phyloP scores from a whole-genome alignment of 1,140 invertebrate genomes.

The Atta colombica region DNA sequence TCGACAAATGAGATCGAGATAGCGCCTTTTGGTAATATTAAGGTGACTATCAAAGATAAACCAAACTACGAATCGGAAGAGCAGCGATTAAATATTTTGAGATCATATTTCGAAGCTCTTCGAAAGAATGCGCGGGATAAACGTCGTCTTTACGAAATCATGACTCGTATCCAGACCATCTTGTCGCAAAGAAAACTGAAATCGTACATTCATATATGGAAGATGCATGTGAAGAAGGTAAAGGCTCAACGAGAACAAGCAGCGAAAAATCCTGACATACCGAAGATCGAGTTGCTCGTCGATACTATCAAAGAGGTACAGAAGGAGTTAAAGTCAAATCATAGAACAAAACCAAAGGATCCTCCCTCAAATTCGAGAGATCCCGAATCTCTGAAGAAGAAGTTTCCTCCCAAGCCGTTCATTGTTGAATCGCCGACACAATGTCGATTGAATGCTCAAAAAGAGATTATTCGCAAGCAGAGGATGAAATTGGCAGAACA shows the following conservation, averaged over 20 bases:
- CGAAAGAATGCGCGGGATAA: conserved; percentile 66
- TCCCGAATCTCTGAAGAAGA: not conserved
- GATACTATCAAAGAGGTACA: conserved; percentile 80
- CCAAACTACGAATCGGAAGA: conserved; percentile 65
- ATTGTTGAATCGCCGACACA: conserved; percentile 71
- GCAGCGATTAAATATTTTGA: conserved; percentile 66
- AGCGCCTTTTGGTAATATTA: conserved; percentile 73
- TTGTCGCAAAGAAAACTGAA: conserved; percentile 48
- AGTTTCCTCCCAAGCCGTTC: not conserved
- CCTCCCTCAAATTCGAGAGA: conserved; percentile 13
- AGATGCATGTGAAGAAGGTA: conserved; percentile 15
- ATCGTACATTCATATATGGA: conserved; percentile 78
- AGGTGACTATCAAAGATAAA: conserved; percentile 83
- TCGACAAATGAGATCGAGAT: conserved; percentile 9
- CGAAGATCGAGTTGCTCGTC: conserved; percentile 82
- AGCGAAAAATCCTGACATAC: conserved; percentile 73
- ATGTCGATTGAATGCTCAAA: conserved; percentile 79
- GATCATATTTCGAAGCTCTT: conserved; percentile 71
- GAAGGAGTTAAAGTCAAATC: conserved; percentile 70
- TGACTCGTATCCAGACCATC: conserved; percentile 70
- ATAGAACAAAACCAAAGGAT: conserved; percentile 54
- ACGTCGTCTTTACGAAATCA: conserved; percentile 72
- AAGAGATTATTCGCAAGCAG: conserved; percentile 83
- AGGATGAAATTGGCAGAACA: conserved; percentile 80
- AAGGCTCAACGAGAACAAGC: conserved; percentile 51